phyloP scores from a whole-genome alignment of 2,797 vertebrate genomes.

The Melopsittacus undulatus region DNA sequence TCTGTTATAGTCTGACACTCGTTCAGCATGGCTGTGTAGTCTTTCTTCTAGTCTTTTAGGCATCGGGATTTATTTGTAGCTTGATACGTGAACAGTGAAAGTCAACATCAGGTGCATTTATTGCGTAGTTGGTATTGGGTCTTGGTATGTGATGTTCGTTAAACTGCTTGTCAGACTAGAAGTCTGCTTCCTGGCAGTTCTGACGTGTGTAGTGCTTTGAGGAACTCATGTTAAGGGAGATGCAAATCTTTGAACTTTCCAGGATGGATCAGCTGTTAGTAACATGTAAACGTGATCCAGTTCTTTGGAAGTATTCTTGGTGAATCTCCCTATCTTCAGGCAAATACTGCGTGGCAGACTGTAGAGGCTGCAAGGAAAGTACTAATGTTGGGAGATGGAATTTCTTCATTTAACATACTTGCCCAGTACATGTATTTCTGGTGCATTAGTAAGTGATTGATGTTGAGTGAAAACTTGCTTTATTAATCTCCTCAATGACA shows the following conservation, averaged over 20 bases:
- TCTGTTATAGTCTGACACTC: constrained; percentile 60
- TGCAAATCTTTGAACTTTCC: constrained; percentile 16
- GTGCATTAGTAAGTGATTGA: background rate
- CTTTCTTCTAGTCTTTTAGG: background rate
- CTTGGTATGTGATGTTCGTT: constrained; percentile 25
- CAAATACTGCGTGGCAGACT: background rate
- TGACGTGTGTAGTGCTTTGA: background rate
- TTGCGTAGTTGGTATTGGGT: background rate
- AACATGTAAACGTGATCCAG: background rate
- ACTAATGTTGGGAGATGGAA: background rate
- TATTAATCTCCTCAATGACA: background rate
- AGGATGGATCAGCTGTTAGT: constrained; percentile 1
- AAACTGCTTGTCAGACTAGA: background rate
- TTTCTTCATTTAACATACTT: background rate
- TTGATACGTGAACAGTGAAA: constrained; percentile 38
- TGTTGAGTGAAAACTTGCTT: background rate
- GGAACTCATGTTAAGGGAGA: background rate
- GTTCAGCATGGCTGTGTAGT: constrained; percentile 22
- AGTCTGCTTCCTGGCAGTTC: constrained; percentile 17
- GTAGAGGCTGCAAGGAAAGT: background rate
- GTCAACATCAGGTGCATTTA: constrained; percentile 10
- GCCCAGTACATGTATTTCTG: background rate
- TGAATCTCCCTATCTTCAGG: background rate
- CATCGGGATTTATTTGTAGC: constrained; percentile 3
- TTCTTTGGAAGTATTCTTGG: background rate